Conservation (phyloP, 2,888 invertebrate genomes). For the Cyclophora punctaria region DNA sequence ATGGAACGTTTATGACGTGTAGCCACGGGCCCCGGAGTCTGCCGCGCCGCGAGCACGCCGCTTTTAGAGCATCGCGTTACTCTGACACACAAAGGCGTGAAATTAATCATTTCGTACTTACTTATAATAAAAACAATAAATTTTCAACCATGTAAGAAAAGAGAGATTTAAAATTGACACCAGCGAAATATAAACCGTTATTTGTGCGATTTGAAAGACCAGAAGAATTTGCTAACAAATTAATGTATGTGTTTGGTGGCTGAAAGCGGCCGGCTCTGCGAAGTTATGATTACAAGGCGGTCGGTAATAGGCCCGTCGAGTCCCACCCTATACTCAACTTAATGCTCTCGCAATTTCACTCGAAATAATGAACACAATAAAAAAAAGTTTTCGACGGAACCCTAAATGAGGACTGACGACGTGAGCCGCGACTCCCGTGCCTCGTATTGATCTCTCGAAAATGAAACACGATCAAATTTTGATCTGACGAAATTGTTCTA, state of each 20-base stretch:
- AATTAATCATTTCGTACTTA: not conserved
- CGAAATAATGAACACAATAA: slow-evolving; percentile 70
- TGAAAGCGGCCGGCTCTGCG: slow-evolving; percentile 43
- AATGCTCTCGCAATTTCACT: slow-evolving; percentile 75
- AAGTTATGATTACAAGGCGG: slow-evolving; percentile 67
- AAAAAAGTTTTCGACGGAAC: slow-evolving; percentile 56
- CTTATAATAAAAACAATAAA: too few relatives aligned
- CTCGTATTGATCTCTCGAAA: slow-evolving; percentile 40
- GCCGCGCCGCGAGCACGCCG: slow-evolving; percentile 13
- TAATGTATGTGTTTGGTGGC: slow-evolving; percentile 46
- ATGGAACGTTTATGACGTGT: slow-evolving; percentile 49
- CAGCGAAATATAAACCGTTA: slow-evolving; percentile 4
- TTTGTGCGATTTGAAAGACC: slow-evolving; percentile 27
- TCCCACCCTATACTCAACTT: slow-evolving; percentile 72
- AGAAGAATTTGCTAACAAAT: slow-evolving; percentile 58
- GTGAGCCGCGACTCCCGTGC: slow-evolving; percentile 37
- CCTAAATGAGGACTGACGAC: slow-evolving; percentile 54
- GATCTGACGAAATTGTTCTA: slow-evolving; percentile 48
- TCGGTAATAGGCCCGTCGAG: slow-evolving; percentile 59
- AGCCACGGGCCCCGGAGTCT: slow-evolving; percentile 38
- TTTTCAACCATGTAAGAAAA: too few relatives aligned
- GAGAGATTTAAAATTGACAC: slow-evolving; percentile 1
- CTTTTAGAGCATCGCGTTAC: not conserved
- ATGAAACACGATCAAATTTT: slow-evolving; percentile 33
- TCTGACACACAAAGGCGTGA: not conserved